These are phyloP conservation scores for Dasyornis broadbenti DNA, from an alignment of 2,113 vertebrate genomes.

Conservation along the genomic window DNA sequence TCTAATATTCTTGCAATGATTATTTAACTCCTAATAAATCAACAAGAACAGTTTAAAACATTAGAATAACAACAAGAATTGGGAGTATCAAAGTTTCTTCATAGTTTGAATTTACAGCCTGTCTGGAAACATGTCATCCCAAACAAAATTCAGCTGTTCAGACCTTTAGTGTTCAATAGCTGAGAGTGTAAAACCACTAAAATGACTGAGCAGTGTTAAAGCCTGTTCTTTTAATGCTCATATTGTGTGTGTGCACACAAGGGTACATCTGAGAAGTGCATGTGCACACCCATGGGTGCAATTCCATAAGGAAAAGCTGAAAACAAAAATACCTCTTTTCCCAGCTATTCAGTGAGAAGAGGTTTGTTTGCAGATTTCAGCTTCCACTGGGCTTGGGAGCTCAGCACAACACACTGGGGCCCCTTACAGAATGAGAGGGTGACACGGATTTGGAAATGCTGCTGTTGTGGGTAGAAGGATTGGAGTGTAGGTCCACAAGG, in stretches of 20 bases:
- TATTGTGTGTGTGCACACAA: background rate
- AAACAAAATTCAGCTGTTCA: background rate
- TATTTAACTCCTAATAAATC: constrained; percentile 6
- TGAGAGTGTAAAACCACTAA: background rate
- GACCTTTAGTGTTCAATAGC: background rate
- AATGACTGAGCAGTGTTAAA: background rate
- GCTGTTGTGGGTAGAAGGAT: background rate
- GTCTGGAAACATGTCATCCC: background rate
- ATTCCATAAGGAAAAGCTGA: background rate
- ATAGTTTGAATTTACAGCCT: background rate
- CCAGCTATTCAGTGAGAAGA: background rate
- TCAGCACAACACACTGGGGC: fast-evolving
- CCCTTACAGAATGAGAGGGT: background rate
- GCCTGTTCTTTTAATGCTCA: background rate
- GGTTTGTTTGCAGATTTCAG: background rate
- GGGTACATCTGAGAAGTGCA: background rate
- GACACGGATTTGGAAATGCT: background rate
- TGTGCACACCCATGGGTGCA: background rate
- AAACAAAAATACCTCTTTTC: background rate
- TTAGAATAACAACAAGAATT: background rate
- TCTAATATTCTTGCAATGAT: background rate
- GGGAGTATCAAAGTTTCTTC: background rate
- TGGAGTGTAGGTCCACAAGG: background rate
- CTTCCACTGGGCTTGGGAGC: background rate
- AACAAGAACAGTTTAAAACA: background rate